Conservation (phyloP, 1,140 invertebrate genomes). For the Sycophaga agraensis region DNA sequence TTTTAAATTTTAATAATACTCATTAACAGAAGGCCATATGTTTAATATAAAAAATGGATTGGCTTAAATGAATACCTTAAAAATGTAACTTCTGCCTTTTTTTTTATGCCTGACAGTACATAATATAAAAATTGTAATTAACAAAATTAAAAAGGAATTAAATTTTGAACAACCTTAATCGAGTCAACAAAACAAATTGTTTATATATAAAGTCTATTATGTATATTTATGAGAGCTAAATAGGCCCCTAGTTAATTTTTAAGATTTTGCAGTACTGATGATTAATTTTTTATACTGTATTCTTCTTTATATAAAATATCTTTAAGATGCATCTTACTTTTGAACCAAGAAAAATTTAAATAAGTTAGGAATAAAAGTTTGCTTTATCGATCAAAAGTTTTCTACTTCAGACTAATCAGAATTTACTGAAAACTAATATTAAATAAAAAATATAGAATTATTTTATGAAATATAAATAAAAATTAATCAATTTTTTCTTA, state of each 20-base stretch:
- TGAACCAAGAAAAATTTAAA: conserved; percentile 5
- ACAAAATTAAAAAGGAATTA: background rate
- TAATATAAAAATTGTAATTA: conserved; percentile 24
- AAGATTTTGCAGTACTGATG: conserved; percentile 6
- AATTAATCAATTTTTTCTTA: background rate
- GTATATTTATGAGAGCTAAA: conserved; percentile 15
- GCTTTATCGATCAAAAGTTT: conserved; percentile 12
- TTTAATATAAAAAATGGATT: conserved; percentile 1
- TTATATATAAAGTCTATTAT: conserved; percentile 28
- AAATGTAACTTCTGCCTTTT: conserved; percentile 27
- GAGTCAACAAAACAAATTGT: conserved; percentile 28
- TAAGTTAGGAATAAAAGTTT: conserved; percentile 3
- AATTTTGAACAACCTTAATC: conserved; percentile 13
- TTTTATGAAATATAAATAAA: conserved; percentile 6
- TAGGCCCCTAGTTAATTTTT: conserved; percentile 16
- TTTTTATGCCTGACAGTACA: conserved; percentile 26
- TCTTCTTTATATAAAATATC: conserved; percentile 20
- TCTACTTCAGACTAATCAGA: background rate
- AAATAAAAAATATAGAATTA: background rate
- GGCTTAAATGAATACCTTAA: conserved; percentile 19
- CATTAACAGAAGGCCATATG: conserved; percentile 19
- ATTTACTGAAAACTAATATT: background rate
- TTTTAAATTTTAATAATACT: conserved; percentile 23
- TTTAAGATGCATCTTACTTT: conserved; percentile 2
- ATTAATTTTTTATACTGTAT: conserved; percentile 3